These are phyloP conservation scores for Sipha flava DNA, from an alignment of 1,140 invertebrate genomes.

Conservation along the genomic window DNA sequence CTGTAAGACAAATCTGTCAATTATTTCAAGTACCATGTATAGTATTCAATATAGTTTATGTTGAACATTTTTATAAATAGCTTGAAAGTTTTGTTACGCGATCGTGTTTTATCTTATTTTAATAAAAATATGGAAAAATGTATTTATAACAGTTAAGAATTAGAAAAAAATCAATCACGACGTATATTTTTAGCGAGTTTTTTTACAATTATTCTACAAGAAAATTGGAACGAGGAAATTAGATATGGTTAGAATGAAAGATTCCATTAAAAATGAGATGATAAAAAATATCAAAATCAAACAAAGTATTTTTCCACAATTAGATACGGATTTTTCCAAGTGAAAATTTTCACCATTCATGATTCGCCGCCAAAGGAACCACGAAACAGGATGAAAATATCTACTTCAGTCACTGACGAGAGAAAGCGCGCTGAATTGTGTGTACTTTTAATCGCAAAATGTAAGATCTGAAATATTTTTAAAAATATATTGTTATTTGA, in stretches of 20 bases:
- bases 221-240: constrained; percentile 16
- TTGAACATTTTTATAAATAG: too few species aligned
- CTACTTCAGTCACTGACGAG: neutral
- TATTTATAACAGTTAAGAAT: neutral
- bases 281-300: neutral
- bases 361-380: neutral
- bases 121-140: neutral
- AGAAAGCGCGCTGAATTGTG: neutral
- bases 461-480: neutral
- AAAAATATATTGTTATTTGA: neutral
- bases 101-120: too few species aligned
- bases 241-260: constrained; percentile 3
- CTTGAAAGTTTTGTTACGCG: neutral
- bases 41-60: too few species aligned
- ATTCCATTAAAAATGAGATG: neutral
- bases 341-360: constrained; percentile 27
- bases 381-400: neutral
- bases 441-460: neutral
- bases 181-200: neutral
- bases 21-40: too few species aligned
- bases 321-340: constrained; percentile 30
- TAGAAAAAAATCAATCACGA: neutral
- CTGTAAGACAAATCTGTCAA: too few species aligned
- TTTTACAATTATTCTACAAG: neutral
- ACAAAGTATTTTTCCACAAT: constrained; percentile 15